phyloP scores from a whole-genome alignment of 2,888 invertebrate species.

The Nymphalis c-album region DNA sequence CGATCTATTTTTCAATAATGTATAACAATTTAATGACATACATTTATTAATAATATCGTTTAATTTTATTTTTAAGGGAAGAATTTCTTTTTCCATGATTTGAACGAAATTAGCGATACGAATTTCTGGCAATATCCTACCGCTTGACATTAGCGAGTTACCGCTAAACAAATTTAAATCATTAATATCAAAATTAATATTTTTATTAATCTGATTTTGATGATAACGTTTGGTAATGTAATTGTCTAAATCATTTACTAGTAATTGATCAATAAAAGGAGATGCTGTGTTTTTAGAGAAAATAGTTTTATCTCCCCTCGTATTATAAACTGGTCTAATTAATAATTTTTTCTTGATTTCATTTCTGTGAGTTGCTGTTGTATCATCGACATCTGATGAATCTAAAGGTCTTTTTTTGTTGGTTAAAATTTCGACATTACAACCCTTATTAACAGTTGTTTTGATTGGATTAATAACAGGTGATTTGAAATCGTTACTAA shows the following conservation, averaged over 20 bases:
- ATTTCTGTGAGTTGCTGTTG: background rate
- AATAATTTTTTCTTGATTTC: background rate
- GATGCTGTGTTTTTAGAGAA: background rate
- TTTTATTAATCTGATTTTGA: background rate
- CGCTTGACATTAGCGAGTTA: slow-evolving; percentile 20
- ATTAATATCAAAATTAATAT: background rate
- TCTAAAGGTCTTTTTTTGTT: background rate
- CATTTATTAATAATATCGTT: slow-evolving; percentile 62
- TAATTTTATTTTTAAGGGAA: slow-evolving; percentile 60
- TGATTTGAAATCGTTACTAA: background rate
- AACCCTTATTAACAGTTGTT: background rate
- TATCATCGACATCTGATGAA: background rate
- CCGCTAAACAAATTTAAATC: slow-evolving; percentile 6
- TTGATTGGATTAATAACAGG: background rate
- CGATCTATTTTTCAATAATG: slow-evolving; percentile 7
- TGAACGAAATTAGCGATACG: slow-evolving; percentile 56
- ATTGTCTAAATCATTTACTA: background rate
- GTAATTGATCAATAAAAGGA: background rate
- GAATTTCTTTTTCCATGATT: slow-evolving; percentile 61
- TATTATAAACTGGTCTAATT: background rate
- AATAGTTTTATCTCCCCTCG: background rate
- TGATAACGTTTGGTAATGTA: background rate
- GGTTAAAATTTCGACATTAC: background rate
- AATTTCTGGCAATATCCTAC: slow-evolving; percentile 51
- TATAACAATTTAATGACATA: slow-evolving; percentile 48